Conservation (phyloP, 1,140 invertebrate species). For the Danaus melanippus region DNA sequence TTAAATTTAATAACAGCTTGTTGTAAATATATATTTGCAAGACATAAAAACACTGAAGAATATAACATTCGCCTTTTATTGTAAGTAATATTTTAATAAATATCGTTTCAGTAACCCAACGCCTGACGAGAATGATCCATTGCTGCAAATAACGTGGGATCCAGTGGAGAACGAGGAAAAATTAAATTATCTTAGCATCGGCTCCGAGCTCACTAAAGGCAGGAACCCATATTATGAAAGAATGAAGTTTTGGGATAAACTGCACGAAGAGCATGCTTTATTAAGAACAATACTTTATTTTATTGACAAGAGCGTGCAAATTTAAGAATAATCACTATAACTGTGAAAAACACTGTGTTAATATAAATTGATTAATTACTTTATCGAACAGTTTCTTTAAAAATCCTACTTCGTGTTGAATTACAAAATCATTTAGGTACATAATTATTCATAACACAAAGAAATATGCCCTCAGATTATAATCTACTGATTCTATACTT, state of each 20-base stretch:
- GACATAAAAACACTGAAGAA: too few relatives aligned
- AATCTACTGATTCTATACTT: too few relatives aligned
- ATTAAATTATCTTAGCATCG: slow-evolving; percentile 53
- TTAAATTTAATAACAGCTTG: neutral
- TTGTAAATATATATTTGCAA: too few relatives aligned
- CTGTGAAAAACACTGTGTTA: too few relatives aligned
- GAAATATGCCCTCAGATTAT: too few relatives aligned
- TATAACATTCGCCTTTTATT: too few relatives aligned
- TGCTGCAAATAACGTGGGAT: slow-evolving; percentile 57
- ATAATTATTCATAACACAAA: too few relatives aligned
- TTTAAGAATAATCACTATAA: too few relatives aligned
- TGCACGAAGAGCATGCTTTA: slow-evolving; percentile 42
- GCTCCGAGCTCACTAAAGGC: slow-evolving; percentile 54
- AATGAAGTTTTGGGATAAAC: slow-evolving; percentile 57
- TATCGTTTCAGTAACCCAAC: slow-evolving; percentile 47
- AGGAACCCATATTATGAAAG: slow-evolving; percentile 55
- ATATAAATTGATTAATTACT: too few relatives aligned
- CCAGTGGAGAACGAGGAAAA: slow-evolving; percentile 42
- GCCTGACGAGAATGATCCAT: slow-evolving; percentile 43
- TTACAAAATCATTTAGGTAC: too few relatives aligned
- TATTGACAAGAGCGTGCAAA: slow-evolving; percentile 22
- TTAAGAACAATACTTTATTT: slow-evolving; percentile 42
- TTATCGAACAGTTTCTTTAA: too few relatives aligned
- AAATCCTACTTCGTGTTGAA: too few relatives aligned
- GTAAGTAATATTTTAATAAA: neutral